Percentiles rank a stretch among this genome's conserved stretches.
These are phyloP conservation scores for Himalopsyche japonica DNA, from an alignment of 2,888 invertebrate species.

Conservation along the genomic window DNA sequence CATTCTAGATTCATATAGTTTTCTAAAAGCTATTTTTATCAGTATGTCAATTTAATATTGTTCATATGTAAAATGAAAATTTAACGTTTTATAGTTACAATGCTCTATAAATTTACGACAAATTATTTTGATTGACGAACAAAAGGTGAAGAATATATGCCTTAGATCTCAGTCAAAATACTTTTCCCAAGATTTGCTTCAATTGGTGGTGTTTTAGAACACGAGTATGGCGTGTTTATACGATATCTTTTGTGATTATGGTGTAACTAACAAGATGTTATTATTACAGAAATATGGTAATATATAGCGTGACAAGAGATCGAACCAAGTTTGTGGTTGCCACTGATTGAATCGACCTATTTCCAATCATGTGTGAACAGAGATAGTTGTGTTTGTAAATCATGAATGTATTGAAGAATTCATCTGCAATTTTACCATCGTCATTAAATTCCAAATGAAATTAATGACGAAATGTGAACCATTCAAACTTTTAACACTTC, in stretches of 20 bases:
- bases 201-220: not conserved
- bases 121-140: not conserved
- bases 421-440: too few relatives aligned
- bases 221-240: not conserved
- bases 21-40: too few relatives aligned
- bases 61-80: too few relatives aligned
- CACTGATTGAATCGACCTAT: not conserved
- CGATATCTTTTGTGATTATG: conserved; percentile 15
- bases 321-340: not conserved
- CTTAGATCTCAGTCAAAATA: not conserved
- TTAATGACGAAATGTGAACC: too few relatives aligned
- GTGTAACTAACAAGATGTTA: conserved; percentile 3
- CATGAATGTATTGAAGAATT: too few relatives aligned
- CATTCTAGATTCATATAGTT: too few relatives aligned
- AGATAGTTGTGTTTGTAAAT: not conserved
- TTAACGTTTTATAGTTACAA: too few relatives aligned
- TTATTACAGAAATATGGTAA: conserved; percentile 30
- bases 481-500: too few relatives aligned
- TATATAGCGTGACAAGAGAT: conserved; percentile 12
- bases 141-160: not conserved
- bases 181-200: not conserved
- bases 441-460: too few relatives aligned
- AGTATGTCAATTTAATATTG: too few relatives aligned
- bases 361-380: not conserved
- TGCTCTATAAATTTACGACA: too few relatives aligned